phyloP scores from a whole-genome alignment of 2,113 vertebrate species.

The Lutjanus erythropterus region DNA sequence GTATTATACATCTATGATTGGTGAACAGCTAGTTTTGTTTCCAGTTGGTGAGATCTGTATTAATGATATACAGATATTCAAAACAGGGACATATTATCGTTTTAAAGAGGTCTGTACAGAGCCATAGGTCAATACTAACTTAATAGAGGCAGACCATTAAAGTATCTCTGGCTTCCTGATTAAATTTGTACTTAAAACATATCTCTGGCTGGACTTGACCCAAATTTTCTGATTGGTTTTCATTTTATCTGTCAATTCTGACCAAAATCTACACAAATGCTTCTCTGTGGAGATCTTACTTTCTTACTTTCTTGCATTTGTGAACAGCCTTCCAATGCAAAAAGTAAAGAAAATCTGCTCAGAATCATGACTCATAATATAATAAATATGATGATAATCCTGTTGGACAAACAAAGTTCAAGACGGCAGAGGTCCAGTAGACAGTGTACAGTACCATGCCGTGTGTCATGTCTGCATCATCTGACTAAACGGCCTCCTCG shows the following conservation, averaged over 20 bases:
- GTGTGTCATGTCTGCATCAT: slow-evolving; percentile 43
- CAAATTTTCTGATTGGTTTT: background rate
- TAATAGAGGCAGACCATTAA: slow-evolving; percentile 14
- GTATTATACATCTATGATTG: no score
- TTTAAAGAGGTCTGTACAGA: slow-evolving; percentile 4
- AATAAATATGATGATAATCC: no score
- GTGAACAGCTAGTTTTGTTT: no score
- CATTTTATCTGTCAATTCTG: background rate
- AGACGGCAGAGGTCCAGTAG: slow-evolving; percentile 8
- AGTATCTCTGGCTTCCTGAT: slow-evolving; percentile 1
- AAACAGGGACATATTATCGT: slow-evolving; percentile 4
- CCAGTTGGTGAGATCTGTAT: no score
- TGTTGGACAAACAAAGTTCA: background rate
- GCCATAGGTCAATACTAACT: slow-evolving; percentile 1
- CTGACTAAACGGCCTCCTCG: slow-evolving; percentile 36
- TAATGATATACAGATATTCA: no score
- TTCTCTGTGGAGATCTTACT: background rate
- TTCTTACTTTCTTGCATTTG: slow-evolving; percentile 1
- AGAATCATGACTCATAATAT: background rate
- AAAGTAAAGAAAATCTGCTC: background rate
- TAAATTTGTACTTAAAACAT: slow-evolving; percentile 1
- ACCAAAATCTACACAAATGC: background rate
- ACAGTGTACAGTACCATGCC: slow-evolving; percentile 22
- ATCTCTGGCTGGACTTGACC: background rate
- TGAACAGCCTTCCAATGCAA: background rate